Base-by-base conservation (phyloP, 37 sponge, comb jelly and placozoan genomes). In the Halichondria panicea region DNA sequence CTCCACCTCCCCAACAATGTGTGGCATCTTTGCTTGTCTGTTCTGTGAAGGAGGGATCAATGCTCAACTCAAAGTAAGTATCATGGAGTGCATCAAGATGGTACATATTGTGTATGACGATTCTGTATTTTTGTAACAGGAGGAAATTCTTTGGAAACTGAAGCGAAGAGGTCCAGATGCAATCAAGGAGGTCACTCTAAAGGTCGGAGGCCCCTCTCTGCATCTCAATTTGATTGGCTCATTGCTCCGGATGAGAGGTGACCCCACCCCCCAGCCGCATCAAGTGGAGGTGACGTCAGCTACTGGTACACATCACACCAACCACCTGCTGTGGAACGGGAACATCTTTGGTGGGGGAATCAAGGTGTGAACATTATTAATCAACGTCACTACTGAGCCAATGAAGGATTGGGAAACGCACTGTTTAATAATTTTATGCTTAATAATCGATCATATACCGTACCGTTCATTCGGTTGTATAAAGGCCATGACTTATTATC, bases 311-410 rank as follows among this genome's bases (percentile, higher is more conserved):
- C 15, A 59, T 9, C 24, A 9, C 7, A 9, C 27, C 57, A 70
- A 90, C 61, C 46, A 28, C 32, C 68, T 95, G 27, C 79, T 95
- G 25, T 95, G 95, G 91, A 95, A 95, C 79, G 96, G 96, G 24
- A 92, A 95, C 32, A 69, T 93, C n/a, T 95, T 92, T 78, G 87
- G 73, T 54, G 93, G 95, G 27, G 36, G 70, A 7, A 40, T 85
- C 0, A n/a, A 85, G 66, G 86, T 78, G 31, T 40, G 67, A 62
- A 18, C 7, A 4, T 2, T n/a, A n/a, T n/a, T n/a, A n/a, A n/a
- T n/a, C n/a, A n/a, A n/a, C n/a, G n/a, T n/a, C n/a, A n/a, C n/a
- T n/a, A n/a, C n/a, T n/a, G n/a, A n/a, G n/a, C n/a, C n/a, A n/a
- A n/a, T n/a, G n/a, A n/a, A n/a, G n/a, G n/a, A n/a, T n/a, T n/a